Evolutionary conservation across 2,888 invertebrate genomes (phyloP).

Genomic region (Margaritifera margaritifera): DNA sequence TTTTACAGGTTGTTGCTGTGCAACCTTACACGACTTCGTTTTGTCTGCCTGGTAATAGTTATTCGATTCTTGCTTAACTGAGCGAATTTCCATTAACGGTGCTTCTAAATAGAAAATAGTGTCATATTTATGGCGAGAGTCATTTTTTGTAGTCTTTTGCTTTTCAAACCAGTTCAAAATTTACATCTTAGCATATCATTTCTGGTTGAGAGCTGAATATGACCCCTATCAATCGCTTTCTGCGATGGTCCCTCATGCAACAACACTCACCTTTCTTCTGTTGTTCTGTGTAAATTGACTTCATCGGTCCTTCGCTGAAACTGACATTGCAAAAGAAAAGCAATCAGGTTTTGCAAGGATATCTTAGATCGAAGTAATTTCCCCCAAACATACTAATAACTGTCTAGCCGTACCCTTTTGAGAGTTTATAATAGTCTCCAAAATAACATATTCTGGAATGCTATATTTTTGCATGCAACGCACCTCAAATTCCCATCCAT

Average conservation of each 20-base stretch:
- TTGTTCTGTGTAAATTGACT: constrained; percentile 4
- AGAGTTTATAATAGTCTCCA: not conserved
- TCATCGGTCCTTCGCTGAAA: not conserved
- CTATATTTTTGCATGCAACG: no score
- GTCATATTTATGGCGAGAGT: constrained; percentile 10
- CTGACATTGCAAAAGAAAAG: constrained; percentile 2
- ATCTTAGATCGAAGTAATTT: not conserved
- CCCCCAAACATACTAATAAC: not conserved
- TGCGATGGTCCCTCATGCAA: not conserved
- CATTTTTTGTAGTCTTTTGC: not conserved
- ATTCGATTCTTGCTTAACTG: not conserved
- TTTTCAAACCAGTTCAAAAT: constrained; percentile 8
- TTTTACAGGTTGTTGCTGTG: no score
- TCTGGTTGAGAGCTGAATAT: not conserved
- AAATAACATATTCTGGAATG: no score
- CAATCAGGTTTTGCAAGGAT: constrained; percentile 7
- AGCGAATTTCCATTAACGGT: constrained; percentile 3
- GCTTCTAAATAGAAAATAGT: constrained; percentile 6
- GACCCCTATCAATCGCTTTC: not conserved
- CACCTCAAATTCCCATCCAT: no score
- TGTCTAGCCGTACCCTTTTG: not conserved
- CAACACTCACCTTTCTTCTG: not conserved
- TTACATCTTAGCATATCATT: constrained; percentile 7
- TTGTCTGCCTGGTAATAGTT: no score
- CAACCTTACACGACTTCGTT: no score